Evolutionary conservation across 2,797 vertebrate genomes (phyloP).

Genomic region (Dallia pectoralis): DNA sequence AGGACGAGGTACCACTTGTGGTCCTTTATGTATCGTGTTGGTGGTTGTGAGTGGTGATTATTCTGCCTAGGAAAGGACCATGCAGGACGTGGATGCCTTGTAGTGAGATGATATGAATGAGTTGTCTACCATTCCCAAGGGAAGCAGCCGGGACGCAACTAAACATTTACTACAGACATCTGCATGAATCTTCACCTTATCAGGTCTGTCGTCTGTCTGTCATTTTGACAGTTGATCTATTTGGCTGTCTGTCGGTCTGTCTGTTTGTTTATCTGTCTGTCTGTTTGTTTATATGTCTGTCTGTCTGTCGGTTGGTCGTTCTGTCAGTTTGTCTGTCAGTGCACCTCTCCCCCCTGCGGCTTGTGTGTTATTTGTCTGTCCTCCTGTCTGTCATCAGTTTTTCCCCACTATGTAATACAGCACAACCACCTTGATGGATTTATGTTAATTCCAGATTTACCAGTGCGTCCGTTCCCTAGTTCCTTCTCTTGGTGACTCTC

Average conservation of each 20-base stretch:
- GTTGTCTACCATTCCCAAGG: background rate
- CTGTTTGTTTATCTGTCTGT: background rate
- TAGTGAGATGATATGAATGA: background rate
- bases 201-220: constrained; percentile 37
- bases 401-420: background rate
- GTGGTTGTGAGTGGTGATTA: background rate
- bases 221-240: constrained; percentile 4
- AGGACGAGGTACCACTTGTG: constrained; percentile 21
- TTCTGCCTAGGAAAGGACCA: background rate
- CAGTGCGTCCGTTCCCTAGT: constrained; percentile 18
- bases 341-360: background rate
- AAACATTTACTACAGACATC: background rate
- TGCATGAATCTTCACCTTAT: constrained; percentile 1
- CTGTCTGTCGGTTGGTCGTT: background rate
- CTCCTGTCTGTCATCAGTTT: background rate
- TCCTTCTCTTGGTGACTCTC: constrained; percentile 1
- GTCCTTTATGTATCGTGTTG: background rate
- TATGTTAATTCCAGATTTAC: constrained; percentile 18
- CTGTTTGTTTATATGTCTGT: background rate
- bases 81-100: background rate
- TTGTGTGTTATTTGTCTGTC: background rate
- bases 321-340: background rate
- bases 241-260: constrained; percentile 8
- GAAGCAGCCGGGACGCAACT: background rate
- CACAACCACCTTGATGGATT: background rate